phyloP scores from a whole-genome alignment of 2,113 vertebrate species.

The Eretmochelys imbricata region DNA sequence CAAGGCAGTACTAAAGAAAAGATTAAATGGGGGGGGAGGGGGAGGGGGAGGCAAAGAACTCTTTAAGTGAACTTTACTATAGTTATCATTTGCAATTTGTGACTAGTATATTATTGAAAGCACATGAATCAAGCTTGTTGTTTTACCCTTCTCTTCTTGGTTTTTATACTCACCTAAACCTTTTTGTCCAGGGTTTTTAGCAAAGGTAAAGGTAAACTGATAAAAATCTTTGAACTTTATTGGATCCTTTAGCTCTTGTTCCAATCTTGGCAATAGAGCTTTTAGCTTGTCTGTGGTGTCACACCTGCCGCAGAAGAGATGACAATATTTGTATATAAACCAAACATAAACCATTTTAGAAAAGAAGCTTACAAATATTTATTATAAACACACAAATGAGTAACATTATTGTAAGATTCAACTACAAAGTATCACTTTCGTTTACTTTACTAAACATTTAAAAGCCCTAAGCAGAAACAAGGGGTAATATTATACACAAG shows the following conservation, averaged over 20 bases:
- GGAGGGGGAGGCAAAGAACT: neutral
- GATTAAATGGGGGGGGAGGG: neutral
- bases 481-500: neutral
- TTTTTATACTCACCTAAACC: constrained; percentile 88
- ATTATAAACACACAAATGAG: neutral
- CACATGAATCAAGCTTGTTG: neutral
- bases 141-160: neutral
- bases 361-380: neutral
- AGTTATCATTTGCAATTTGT: neutral
- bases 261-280: constrained; percentile 89
- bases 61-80: neutral
- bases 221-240: constrained; percentile 96
- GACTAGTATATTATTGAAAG: neutral
- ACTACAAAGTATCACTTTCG: neutral
- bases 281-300: constrained; percentile 93
- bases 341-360: neutral
- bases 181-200: constrained; percentile 96
- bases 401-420: neutral
- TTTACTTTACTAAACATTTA: neutral
- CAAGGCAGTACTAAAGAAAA: neutral
- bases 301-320: constrained; percentile 82
- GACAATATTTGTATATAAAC: neutral
- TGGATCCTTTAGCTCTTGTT: constrained; percentile 94
- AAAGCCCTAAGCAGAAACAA: neutral
- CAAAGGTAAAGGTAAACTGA: constrained; percentile 97